phyloP scores from a whole-genome alignment of 30 jellyfish, hydroid and myxozoan genomes.

The Mastigias papua region DNA sequence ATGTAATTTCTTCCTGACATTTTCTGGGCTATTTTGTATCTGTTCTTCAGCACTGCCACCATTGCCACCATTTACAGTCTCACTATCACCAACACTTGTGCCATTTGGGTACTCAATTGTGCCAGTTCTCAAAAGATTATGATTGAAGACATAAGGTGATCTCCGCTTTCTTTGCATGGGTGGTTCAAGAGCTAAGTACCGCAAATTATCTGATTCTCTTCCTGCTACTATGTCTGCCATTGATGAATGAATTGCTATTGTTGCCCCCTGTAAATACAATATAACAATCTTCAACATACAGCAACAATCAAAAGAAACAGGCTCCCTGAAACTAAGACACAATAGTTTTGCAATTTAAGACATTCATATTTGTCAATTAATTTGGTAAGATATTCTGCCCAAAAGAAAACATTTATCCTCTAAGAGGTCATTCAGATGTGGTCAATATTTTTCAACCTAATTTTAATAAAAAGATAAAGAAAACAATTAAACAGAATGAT shows the following conservation, averaged over 20 bases:
- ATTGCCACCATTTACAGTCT: neutral
- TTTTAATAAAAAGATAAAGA: no score
- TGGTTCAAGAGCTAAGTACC: slow-evolving; percentile 73
- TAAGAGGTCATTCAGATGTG: no score
- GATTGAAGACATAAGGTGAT: slow-evolving; percentile 55
- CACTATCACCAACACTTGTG: neutral
- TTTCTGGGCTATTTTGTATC: neutral
- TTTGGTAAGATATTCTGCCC: no score
- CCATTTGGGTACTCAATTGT: slow-evolving; percentile 51
- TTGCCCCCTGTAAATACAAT: neutral
- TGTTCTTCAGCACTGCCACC: neutral
- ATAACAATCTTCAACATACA: no score
- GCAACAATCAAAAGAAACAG: no score
- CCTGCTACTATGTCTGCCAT: slow-evolving; percentile 62
- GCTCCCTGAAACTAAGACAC: no score
- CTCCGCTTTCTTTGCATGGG: slow-evolving; percentile 75
- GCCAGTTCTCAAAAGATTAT: slow-evolving; percentile 49
- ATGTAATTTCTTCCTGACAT: slow-evolving; percentile 31
- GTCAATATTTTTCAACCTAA: no score
- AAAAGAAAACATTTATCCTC: no score
- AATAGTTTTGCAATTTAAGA: no score
- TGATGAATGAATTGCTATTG: neutral
- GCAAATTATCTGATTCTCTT: slow-evolving; percentile 38
- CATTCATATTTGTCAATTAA: no score
- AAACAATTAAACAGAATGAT: no score